phyloP scores from a whole-genome alignment of 2,888 invertebrate species.

The Rambutsinella grinnellia region DNA sequence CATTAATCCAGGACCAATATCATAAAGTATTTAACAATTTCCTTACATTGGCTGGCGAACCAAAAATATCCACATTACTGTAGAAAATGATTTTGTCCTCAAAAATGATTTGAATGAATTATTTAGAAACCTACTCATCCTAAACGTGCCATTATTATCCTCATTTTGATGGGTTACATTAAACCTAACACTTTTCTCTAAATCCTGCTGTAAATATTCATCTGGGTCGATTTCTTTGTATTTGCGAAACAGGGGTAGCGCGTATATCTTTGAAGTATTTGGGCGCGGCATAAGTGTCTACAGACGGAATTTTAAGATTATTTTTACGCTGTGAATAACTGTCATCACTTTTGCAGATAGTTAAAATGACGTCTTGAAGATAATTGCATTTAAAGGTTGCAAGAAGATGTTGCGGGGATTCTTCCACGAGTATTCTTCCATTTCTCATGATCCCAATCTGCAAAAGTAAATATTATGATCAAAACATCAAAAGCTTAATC shows the following conservation, averaged over 20 bases:
- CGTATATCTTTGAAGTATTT: not conserved
- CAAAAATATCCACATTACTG: conserved; percentile 37
- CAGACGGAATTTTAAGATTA: not conserved
- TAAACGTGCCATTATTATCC: conserved; percentile 9
- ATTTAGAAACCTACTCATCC: not conserved
- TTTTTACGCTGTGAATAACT: not conserved
- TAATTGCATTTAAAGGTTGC: conserved; percentile 14
- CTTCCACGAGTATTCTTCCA: conserved; percentile 26
- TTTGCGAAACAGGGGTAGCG: too few relatives aligned
- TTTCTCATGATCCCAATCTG: conserved; percentile 41
- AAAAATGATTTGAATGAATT: not conserved
- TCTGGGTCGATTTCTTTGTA: conserved; percentile 21
- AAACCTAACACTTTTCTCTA: not conserved
- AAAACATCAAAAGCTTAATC: not conserved
- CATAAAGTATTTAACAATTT: not conserved
- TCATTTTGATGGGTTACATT: not conserved
- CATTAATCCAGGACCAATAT: not conserved
- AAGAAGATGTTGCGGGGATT: conserved; percentile 13
- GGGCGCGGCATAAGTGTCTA: not conserved
- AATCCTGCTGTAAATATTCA: not conserved
- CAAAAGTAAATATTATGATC: not conserved
- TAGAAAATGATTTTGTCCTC: conserved; percentile 24
- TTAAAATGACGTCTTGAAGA: conserved; percentile 25
- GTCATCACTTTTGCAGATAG: conserved; percentile 18
- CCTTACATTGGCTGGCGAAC: conserved; percentile 35